These are phyloP conservation scores for Leguminivora glycinivorella DNA, from an alignment of 1,140 invertebrate genomes.

Conservation along the genomic window DNA sequence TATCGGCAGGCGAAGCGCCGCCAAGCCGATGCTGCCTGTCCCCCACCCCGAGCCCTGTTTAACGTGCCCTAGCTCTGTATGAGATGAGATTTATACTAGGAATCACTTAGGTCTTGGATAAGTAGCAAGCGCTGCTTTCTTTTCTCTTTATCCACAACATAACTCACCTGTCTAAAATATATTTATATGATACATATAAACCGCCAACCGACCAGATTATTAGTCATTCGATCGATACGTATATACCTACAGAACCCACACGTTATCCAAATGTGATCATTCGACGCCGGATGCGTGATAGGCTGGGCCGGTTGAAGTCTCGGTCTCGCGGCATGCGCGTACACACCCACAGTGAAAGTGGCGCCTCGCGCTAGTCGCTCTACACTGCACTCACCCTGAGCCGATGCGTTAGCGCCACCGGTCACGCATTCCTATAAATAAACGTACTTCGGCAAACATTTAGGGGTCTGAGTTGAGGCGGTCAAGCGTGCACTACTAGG, in stretches of 20 bases:
- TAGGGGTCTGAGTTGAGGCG: too few species aligned
- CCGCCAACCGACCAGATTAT: not conserved
- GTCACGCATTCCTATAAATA: not conserved
- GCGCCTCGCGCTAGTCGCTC: slow-evolving; percentile 33
- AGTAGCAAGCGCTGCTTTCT: not conserved
- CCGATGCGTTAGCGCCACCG: slow-evolving; percentile 7
- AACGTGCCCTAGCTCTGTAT: slow-evolving; percentile 34
- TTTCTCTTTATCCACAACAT: too few species aligned
- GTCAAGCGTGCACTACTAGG: too few species aligned
- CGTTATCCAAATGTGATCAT: not conserved
- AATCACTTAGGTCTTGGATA: slow-evolving; percentile 48
- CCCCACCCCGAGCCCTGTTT: not conserved
- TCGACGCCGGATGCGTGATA: not conserved
- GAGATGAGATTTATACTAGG: slow-evolving; percentile 69
- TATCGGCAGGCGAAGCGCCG: slow-evolving; percentile 56
- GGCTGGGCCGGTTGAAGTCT: not conserved
- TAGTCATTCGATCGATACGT: too few species aligned
- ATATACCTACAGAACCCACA: not conserved
- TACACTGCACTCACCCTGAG: slow-evolving; percentile 18
- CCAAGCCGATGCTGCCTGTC: slow-evolving; percentile 36
- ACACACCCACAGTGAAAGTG: slow-evolving; percentile 37
- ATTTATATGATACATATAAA: not conserved
- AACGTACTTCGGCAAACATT: too few species aligned
- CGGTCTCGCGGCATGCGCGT: not conserved
- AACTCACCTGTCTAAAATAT: too few species aligned